Percentiles rank a stretch among this genome's conserved stretches.
Conservation (phyloP, 2,888 invertebrate genomes). For the Chloromyia formosa region DNA sequence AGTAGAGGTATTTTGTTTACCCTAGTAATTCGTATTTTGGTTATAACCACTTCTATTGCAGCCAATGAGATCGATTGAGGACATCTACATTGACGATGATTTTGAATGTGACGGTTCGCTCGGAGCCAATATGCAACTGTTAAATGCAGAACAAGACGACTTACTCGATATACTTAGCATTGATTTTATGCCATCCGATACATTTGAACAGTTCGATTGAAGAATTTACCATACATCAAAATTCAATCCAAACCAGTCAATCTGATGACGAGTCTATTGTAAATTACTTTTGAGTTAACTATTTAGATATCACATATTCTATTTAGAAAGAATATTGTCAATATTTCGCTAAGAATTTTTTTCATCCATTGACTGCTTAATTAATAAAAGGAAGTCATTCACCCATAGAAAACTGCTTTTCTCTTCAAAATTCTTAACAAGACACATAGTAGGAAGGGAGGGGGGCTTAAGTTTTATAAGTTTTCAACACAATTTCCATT, state of each 20-base stretch:
- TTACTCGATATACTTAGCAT: constrained; percentile 48
- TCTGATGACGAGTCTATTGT: no score
- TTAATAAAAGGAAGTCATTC: no score
- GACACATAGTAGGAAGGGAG: no score
- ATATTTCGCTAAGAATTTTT: constrained; percentile 28
- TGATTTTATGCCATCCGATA: constrained; percentile 44
- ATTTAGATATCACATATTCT: neutral
- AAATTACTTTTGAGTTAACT: no score
- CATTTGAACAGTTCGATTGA: neutral
- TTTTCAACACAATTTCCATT: no score
- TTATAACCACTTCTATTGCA: constrained; percentile 52
- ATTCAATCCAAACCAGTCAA: neutral
- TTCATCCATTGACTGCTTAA: neutral
- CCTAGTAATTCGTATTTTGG: constrained; percentile 3
- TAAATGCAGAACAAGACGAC: constrained; percentile 45
- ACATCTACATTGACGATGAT: constrained; percentile 68
- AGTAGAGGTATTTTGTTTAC: constrained; percentile 12
- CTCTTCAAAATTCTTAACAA: no score
- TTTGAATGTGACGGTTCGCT: constrained; percentile 55
- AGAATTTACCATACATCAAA: neutral
- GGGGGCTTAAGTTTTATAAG: no score
- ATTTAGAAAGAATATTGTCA: constrained; percentile 9
- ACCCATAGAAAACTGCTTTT: no score
- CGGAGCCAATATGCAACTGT: constrained; percentile 51
- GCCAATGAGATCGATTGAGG: constrained; percentile 68